Evolutionary conservation across 2,888 invertebrate genomes (phyloP).

Genomic region (Boloria selene): DNA sequence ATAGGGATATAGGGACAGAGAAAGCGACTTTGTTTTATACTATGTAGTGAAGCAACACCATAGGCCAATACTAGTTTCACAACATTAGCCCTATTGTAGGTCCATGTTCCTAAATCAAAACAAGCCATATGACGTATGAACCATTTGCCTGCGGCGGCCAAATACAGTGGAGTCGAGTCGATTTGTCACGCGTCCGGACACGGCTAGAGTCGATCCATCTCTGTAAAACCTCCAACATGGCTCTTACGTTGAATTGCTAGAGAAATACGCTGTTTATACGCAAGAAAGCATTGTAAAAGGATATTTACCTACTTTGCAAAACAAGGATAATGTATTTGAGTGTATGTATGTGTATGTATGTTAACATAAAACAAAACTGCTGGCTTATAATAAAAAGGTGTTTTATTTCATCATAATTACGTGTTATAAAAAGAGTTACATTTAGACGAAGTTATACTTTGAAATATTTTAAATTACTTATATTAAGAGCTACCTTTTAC

Average conservation of each 20-base stretch:
- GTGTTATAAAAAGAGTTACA: too few species aligned
- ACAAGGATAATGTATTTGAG: too few species aligned
- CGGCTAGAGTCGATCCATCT: slow-evolving; percentile 35
- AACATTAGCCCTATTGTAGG: too few species aligned
- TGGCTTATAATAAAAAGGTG: too few species aligned
- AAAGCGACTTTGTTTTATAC: too few species aligned
- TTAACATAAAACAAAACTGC: background rate
- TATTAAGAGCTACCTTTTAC: too few species aligned
- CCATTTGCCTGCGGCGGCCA: slow-evolving; percentile 26
- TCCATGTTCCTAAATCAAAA: slow-evolving; percentile 19
- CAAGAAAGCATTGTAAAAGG: background rate
- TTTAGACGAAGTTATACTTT: too few species aligned
- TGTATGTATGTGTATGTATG: too few species aligned
- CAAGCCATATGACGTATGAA: slow-evolving; percentile 12
- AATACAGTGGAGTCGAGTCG: slow-evolving; percentile 21
- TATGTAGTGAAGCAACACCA: background rate
- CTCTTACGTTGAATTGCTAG: background rate
- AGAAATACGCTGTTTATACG: background rate
- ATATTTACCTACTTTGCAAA: background rate
- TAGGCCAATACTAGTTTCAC: too few species aligned
- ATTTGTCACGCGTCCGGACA: slow-evolving; percentile 33
- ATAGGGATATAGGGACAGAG: too few species aligned
- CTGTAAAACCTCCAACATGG: slow-evolving; percentile 27
- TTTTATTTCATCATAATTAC: too few species aligned
- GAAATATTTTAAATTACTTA: too few species aligned